Conservation (phyloP, 1,140 invertebrate genomes). For the Camponotus floridanus region DNA sequence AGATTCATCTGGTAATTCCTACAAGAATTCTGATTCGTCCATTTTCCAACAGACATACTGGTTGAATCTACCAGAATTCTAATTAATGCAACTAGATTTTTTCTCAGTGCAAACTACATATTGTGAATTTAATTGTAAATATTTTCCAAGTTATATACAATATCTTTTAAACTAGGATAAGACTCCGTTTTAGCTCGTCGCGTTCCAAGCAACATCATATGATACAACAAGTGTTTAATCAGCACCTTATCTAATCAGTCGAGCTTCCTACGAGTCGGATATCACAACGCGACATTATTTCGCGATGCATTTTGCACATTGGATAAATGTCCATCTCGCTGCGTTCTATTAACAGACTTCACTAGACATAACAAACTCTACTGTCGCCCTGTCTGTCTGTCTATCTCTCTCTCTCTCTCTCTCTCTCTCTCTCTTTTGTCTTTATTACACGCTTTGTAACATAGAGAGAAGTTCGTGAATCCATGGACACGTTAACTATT, state of each 20-base stretch:
- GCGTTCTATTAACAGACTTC: slow-evolving; percentile 13
- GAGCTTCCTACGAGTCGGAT: not conserved
- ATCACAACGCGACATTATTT: slow-evolving; percentile 29
- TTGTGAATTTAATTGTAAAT: too few relatives aligned
- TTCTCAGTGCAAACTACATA: too few relatives aligned
- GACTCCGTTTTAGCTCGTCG: not conserved
- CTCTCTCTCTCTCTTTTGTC: slow-evolving; percentile 14
- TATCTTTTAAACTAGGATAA: not conserved
- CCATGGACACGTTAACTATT: slow-evolving; percentile 52
- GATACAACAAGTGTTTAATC: slow-evolving; percentile 1
- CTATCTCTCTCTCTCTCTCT: not conserved
- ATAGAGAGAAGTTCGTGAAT: slow-evolving; percentile 11
- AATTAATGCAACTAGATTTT: too few relatives aligned
- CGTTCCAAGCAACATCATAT: not conserved
- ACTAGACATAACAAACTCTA: not conserved
- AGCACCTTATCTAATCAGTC: slow-evolving; percentile 31
- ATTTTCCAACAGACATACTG: too few relatives aligned
- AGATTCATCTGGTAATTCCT: too few relatives aligned
- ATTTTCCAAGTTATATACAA: not conserved
- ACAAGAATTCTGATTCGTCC: too few relatives aligned
- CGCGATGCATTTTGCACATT: not conserved
- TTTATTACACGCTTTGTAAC: slow-evolving; percentile 25
- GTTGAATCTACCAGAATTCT: too few relatives aligned
- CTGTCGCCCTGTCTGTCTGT: not conserved
- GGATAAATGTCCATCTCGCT: slow-evolving; percentile 12